phyloP scores from a whole-genome alignment of 2,797 vertebrate genomes.

The Brachymystax lenok region DNA sequence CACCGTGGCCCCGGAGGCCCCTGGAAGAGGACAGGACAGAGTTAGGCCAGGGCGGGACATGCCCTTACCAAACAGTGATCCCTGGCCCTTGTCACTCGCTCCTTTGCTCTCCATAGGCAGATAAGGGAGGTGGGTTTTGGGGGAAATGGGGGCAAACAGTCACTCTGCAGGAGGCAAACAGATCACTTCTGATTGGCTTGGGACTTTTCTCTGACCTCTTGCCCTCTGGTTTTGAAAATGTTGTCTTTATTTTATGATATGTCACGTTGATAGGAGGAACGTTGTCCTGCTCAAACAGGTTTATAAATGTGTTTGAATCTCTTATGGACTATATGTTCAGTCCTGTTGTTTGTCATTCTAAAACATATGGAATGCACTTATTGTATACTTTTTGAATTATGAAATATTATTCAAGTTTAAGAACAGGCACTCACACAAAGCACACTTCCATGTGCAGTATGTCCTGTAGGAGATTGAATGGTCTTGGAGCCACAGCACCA shows the following conservation, averaged over 20 bases:
- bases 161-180: conserved; percentile 67
- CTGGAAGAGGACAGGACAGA: conserved; percentile 54
- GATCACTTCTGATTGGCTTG: conserved; percentile 57
- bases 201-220: conserved; percentile 55
- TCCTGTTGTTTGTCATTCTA: not conserved
- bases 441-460: not conserved
- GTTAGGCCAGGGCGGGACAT: conserved; percentile 59
- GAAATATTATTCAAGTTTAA: not conserved
- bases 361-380: not conserved
- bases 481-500: not conserved
- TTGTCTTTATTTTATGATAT: not conserved
- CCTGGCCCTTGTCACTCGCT: conserved; percentile 83
- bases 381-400: not conserved
- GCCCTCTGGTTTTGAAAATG: conserved; percentile 11
- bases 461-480: not conserved
- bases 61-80: conserved; percentile 82
- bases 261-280: not conserved
- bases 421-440: not conserved
- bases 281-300: not conserved
- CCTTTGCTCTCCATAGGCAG: conserved; percentile 57
- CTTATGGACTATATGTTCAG: not conserved
- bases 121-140: conserved; percentile 70
- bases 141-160: conserved; percentile 77
- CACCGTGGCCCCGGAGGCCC: not conserved
- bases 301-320: not conserved